Percentiles rank a stretch among this genome's conserved stretches.
Evolutionary conservation across 2,113 vertebrate species (phyloP).

Genomic region (Rhizomys pruinosus): DNA sequence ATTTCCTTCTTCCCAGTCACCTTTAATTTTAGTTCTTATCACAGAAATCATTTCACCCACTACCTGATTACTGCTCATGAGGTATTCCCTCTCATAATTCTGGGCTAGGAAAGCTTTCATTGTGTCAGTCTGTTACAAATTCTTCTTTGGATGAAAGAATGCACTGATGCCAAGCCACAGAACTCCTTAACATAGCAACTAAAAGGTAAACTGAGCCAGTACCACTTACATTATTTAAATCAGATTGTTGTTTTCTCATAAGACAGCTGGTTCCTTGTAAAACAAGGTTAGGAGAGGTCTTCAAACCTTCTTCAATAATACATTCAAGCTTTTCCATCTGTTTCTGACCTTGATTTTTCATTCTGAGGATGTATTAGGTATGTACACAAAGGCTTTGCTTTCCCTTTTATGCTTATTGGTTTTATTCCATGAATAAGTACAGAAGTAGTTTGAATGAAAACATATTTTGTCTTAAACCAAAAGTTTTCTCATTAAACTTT

Average conservation of each 20-base stretch:
- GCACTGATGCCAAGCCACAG: neutral
- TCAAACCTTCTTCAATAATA: conserved; percentile 53
- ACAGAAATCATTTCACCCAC: neutral
- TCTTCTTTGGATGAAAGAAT: conserved; percentile 2
- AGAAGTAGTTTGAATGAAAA: neutral
- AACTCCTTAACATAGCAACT: conserved; percentile 33
- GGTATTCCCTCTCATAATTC: neutral
- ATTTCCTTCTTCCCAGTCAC: neutral
- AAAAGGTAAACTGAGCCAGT: conserved; percentile 55
- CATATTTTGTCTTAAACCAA: conserved; percentile 38
- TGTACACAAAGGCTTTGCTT: conserved; percentile 11
- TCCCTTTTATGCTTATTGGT: conserved; percentile 33
- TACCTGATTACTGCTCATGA: fast-evolving
- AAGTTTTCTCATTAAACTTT: conserved; percentile 24
- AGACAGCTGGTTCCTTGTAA: conserved; percentile 58
- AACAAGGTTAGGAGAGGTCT: conserved; percentile 45
- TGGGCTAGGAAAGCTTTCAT: neutral
- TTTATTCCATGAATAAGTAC: conserved; percentile 36
- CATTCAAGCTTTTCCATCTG: conserved; percentile 33
- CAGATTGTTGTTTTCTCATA: neutral
- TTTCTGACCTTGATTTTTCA: conserved; percentile 68
- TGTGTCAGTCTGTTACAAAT: neutral
- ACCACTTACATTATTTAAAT: conserved; percentile 58
- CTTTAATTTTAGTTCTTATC: neutral
- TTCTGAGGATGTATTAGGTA: conserved; percentile 58